Percentiles rank a stretch among this genome's conserved stretches.
Conservation (phyloP, 2,113 vertebrate species). For the Piprites chloris region DNA sequence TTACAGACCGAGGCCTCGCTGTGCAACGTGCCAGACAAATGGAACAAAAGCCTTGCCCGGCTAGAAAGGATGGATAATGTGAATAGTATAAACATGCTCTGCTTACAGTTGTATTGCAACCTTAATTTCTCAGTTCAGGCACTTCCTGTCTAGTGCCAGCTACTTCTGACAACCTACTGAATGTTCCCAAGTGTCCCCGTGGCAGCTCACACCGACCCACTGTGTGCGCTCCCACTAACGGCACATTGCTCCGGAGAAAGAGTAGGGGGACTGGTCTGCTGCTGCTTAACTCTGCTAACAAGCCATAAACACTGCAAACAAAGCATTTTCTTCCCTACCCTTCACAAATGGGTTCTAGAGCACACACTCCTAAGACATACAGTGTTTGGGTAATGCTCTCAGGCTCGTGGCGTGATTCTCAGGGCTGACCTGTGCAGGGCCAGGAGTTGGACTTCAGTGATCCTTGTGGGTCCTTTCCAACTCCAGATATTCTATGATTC, state of each 20-base stretch:
- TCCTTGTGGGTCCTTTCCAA: background rate
- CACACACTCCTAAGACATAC: background rate
- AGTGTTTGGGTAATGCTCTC: too few species aligned
- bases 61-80: background rate
- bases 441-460: background rate
- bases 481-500: background rate
- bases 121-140: background rate
- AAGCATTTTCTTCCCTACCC: background rate
- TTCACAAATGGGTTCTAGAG: background rate
- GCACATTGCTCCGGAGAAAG: background rate
- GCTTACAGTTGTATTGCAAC: background rate
- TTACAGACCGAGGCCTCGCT: background rate
- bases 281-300: background rate
- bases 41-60: background rate
- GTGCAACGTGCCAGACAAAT: background rate
- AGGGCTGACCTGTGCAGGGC: background rate
- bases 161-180: background rate
- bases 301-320: background rate
- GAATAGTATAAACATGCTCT: background rate
- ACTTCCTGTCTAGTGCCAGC: background rate
- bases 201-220: background rate
- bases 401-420: background rate
- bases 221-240: background rate
- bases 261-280: fast-evolving
- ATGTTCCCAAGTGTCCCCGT: background rate